Percentiles rank a stretch among this genome's conserved stretches.
phyloP scores from a whole-genome alignment of 2,888 invertebrate species.

The Epirrhoe alternata region DNA sequence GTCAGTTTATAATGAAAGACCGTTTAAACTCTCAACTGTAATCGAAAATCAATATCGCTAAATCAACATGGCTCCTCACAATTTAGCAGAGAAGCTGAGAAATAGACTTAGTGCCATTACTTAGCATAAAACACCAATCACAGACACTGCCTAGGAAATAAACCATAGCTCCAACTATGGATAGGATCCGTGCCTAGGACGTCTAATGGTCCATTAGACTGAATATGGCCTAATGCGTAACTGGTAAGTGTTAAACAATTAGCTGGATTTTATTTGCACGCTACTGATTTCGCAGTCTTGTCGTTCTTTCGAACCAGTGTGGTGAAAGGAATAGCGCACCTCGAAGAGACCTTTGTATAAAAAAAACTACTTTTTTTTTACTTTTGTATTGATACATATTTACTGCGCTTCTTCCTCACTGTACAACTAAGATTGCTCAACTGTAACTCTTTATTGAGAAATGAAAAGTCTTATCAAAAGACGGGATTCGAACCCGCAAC shows the following conservation, averaged over 20 bases:
- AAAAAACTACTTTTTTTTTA: too few relatives aligned
- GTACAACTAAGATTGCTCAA: too few relatives aligned
- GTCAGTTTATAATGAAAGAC: too few relatives aligned
- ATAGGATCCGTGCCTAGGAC: slow-evolving; percentile 13
- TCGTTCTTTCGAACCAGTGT: too few relatives aligned
- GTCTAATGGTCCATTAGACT: slow-evolving; percentile 23
- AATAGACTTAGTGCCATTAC: slow-evolving; percentile 11
- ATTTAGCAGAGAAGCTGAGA: not conserved
- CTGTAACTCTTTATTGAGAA: too few relatives aligned
- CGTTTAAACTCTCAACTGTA: too few relatives aligned
- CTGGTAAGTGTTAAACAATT: slow-evolving; percentile 27
- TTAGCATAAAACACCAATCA: slow-evolving; percentile 19
- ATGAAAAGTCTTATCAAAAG: too few relatives aligned
- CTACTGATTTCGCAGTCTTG: not conserved
- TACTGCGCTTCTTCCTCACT: too few relatives aligned
- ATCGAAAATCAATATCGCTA: not conserved
- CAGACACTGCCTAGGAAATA: slow-evolving; percentile 8
- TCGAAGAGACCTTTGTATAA: too few relatives aligned
- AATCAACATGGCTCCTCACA: not conserved
- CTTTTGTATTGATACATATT: too few relatives aligned
- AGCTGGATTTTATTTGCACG: slow-evolving; percentile 4
- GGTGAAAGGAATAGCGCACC: too few relatives aligned
- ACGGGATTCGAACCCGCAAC: too few relatives aligned
- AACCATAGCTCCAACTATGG: slow-evolving; percentile 21
- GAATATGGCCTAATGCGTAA: slow-evolving; percentile 21